Conservation (phyloP, 1,140 invertebrate genomes). For the Zaprionus tsacasi region DNA sequence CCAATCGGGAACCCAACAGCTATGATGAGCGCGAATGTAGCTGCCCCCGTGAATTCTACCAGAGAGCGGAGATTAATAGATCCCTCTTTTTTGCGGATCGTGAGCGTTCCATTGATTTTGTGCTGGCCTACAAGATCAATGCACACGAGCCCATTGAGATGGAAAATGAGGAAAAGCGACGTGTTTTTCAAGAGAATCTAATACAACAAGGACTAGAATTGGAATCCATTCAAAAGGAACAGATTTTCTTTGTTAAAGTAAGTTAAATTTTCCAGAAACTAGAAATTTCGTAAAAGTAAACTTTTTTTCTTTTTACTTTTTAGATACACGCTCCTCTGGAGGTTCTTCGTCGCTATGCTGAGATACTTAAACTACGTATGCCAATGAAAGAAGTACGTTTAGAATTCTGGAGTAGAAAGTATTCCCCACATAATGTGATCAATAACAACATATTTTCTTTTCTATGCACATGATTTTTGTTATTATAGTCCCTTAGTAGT, state of each 20-base stretch:
- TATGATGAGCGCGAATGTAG: conserved; percentile 75
- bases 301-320: conserved; percentile 44
- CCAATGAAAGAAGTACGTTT: conserved; percentile 93
- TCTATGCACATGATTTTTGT: conserved; percentile 43
- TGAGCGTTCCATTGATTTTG: conserved; percentile 90
- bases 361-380: conserved; percentile 97
- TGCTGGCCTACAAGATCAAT: conserved; percentile 89
- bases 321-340: conserved; percentile 94
- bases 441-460: conserved; percentile 7
- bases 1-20: conserved; percentile 18
- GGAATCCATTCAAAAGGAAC: conserved; percentile 87
- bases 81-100: conserved; percentile 89
- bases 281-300: not conserved
- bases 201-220: conserved; percentile 88
- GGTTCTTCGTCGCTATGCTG: conserved; percentile 95
- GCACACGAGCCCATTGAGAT: conserved; percentile 84
- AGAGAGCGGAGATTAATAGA: conserved; percentile 78
- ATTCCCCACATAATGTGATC: conserved; percentile 15
- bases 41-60: conserved; percentile 66
- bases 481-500: conserved; percentile 72
- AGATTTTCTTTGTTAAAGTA: conserved; percentile 89
- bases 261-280: not conserved
- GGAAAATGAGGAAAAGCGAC: conserved; percentile 82
- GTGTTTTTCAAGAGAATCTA: conserved; percentile 89
- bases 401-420: not conserved